Conservation (phyloP, 2,113 vertebrate genomes). For the Sitta europaea region DNA sequence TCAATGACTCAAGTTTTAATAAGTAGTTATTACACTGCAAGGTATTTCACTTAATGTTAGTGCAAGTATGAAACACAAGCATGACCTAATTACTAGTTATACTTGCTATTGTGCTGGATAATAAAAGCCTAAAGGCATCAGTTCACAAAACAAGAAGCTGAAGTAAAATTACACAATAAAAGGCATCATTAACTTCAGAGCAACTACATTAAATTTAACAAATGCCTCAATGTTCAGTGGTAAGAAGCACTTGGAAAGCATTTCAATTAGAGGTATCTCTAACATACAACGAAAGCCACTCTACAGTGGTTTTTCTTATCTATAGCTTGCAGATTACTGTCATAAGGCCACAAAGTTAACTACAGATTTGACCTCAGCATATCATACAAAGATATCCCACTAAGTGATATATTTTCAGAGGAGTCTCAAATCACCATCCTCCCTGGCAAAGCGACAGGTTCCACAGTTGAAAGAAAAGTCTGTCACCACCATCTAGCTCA, state of each 20-base stretch:
- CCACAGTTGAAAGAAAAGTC: background rate
- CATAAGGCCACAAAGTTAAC: background rate
- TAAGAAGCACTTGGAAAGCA: background rate
- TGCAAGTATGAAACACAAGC: background rate
- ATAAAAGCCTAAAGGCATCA: background rate
- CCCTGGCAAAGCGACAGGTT: background rate
- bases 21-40: background rate
- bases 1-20: slow-evolving; percentile 3
- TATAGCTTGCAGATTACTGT: background rate
- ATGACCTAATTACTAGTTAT: background rate
- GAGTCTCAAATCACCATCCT: background rate
- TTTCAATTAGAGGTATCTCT: background rate
- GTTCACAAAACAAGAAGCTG: background rate
- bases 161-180: background rate
- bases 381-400: background rate
- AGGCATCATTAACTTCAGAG: background rate
- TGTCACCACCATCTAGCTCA: background rate
- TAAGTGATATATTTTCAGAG: background rate
- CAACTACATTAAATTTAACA: background rate
- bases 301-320: background rate
- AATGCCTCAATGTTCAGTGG: background rate
- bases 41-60: background rate
- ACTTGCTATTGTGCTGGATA: background rate
- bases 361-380: background rate
- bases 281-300: background rate